Base-by-base conservation (phyloP, 2,888 invertebrate genomes). In the Labia minor region DNA sequence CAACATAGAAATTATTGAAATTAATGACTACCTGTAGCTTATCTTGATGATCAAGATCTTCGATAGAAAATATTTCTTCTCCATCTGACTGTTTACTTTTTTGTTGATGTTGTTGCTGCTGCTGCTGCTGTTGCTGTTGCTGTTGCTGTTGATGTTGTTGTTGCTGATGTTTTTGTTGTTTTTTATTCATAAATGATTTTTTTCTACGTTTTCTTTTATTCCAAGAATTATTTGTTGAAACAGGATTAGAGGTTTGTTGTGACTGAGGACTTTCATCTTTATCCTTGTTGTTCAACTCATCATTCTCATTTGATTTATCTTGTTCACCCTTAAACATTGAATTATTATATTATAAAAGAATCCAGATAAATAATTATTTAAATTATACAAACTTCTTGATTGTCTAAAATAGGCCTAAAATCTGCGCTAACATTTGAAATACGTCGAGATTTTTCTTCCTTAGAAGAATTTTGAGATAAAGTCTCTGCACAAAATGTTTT, bases 151-250 rank as follows among this genome's bases (percentile, higher is more conserved):
- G 70, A 74, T 77, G 62, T 74, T 75, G 21, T 74, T 76, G 68
- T 73, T 76, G 67, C 8, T 26, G 26, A 26, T 26, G 68, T 73
- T 75, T 77, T 77, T 78, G 21, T 75, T 49, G 49, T 76, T 90
- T 91, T 79, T 89, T 89, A 78, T 89, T 90, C 77, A 89, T 86
- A 71, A 86, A 82, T 37, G 86, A 85, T 81, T 87, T 90, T 80
- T 89, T 87, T 72, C 89, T 86, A 67, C 90, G 85, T 76, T 88
- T 89, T 77, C 90, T 87, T 75, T 90, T 91, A 19, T 66, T 68
- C 62, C 49, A 49, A 8, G 49, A 49, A 16, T 72, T 72, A 71
- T 71, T 72, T 66, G 67, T 70, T 65, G 71, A 72, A 69, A 71
- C 72, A 61, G 71, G 67, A 65, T 72, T 73, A 1, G 70, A 67